Base-by-base conservation (phyloP, 1,140 invertebrate species). In the Galleria mellonella region DNA sequence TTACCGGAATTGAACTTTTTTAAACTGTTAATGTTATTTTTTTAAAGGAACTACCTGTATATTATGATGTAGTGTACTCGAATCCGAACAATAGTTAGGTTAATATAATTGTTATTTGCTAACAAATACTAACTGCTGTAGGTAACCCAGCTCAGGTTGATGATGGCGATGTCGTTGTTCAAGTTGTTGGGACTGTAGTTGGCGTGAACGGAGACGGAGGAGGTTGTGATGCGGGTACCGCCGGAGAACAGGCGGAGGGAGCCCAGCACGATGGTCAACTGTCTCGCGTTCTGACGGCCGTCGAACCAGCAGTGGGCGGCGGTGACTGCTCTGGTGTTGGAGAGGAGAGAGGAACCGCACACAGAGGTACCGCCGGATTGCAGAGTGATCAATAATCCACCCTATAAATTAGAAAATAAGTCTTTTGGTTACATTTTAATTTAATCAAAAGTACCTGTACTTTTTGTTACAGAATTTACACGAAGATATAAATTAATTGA, bases 241-340 rank as follows among this genome's bases (percentile, higher is more conserved):
- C 42, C 47, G 10, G 29, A 32, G 51, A 63, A 61, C 9, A 69
- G 52, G 0, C 11, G 35, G n/a, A 13, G 37, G 1, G 66, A 56
- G 28, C 51, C 62, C 6, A 62, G 47, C 1, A 62, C 55, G 0
- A 65, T 52, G 0, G 33, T 42, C 32, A 65, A 45, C 8, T 38
- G 7, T 0, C 41, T 39, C 1, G 53, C 62, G 28, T 33, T 14
- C 33, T 33, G 30, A 10, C 29, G 31, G 8, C 37, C 32, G 46
- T 41, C 44, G 0, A 14, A 4, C 64, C 61, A 68, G 42, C 64
- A 68, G 57, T 68, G 64, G 3, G 57, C 64, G 6, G 64, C 64
- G 2, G 62, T 65, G 13, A 65, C 49, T 5, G 42, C 12, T 7
- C 52, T 52, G 0, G 55, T 60, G 46, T 65, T 62, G 11, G 31